Conservation (phyloP, 2,888 invertebrate genomes). For the Auanema freiburgensis region DNA sequence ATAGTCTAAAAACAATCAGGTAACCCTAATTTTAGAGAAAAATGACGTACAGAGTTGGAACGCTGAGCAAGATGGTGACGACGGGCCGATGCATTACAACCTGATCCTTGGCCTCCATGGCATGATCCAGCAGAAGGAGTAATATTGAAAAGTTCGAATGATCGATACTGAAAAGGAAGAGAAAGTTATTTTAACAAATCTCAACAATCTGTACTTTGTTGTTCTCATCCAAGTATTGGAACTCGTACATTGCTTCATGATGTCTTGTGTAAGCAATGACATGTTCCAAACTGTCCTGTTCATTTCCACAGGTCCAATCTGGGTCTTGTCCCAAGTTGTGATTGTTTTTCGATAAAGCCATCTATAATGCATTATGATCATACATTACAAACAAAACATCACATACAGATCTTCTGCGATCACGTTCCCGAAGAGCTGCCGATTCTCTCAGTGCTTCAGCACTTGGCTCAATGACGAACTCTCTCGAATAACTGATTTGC, state of each 20-base stretch:
- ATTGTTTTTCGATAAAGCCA: background rate
- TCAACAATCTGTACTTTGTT: slow-evolving; percentile 32
- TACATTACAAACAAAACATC: background rate
- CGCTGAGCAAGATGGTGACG: slow-evolving; percentile 3
- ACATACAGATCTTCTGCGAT: slow-evolving; percentile 20
- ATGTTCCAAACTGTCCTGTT: slow-evolving; percentile 70
- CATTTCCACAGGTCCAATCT: slow-evolving; percentile 11
- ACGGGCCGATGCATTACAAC: slow-evolving; percentile 1
- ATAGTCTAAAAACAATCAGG: slow-evolving; percentile 17
- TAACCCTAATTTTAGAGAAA: background rate
- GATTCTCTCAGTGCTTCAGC: slow-evolving; percentile 40
- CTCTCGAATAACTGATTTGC: slow-evolving; percentile 19
- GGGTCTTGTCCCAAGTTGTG: background rate
- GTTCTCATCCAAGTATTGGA: slow-evolving; percentile 85
- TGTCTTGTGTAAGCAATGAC: slow-evolving; percentile 77
- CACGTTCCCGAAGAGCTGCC: slow-evolving; percentile 30
- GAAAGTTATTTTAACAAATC: slow-evolving; percentile 4
- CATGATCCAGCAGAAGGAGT: slow-evolving; percentile 3
- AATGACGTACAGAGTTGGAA: slow-evolving; percentile 14
- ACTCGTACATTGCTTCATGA: slow-evolving; percentile 86
- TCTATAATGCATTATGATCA: too few relatives aligned
- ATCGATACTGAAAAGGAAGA: slow-evolving; percentile 22
- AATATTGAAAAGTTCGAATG: slow-evolving; percentile 39
- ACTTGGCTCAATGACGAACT: slow-evolving; percentile 39
- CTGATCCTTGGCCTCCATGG: too few relatives aligned